A percentile compares a stretch with the other conserved stretches of the same genome.
These are phyloP conservation scores for Cataglyphis albicans DNA, from an alignment of 2,888 invertebrate species.

Conservation along the genomic window DNA sequence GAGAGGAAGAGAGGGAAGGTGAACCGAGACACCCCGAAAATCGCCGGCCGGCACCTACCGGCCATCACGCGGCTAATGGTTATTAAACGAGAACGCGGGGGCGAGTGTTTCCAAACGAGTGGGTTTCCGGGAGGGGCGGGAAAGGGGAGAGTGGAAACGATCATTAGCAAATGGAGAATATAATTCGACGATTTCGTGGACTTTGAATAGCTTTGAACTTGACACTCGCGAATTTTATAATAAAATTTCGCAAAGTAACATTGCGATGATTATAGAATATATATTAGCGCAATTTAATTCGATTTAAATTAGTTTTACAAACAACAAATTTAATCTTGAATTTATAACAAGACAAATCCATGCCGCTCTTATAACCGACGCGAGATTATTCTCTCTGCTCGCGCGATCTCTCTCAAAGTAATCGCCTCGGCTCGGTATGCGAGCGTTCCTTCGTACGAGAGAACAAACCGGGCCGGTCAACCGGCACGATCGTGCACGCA, in stretches of 20 bases:
- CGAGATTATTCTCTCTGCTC: conserved; percentile 2
- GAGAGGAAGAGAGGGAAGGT: neutral
- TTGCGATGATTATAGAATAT: no score
- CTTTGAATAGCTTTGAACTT: neutral
- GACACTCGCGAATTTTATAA: neutral
- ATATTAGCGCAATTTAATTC: neutral
- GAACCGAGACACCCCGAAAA: conserved; percentile 70
- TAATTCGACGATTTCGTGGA: conserved; percentile 36
- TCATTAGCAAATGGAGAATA: conserved; percentile 61
- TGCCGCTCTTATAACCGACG: conserved; percentile 11
- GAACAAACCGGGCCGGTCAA: conserved; percentile 76
- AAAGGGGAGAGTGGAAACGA: neutral
- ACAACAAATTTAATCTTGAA: neutral
- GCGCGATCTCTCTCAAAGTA: conserved; percentile 12
- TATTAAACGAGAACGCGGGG: conserved; percentile 77
- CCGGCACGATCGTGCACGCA: conserved; percentile 79
- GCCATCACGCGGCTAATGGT: conserved; percentile 78
- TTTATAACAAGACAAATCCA: neutral
- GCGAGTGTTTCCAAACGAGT: conserved; percentile 46
- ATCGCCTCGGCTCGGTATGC: conserved; percentile 6
- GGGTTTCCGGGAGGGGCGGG: neutral
- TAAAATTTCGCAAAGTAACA: neutral
- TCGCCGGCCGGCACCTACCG: conserved; percentile 67
- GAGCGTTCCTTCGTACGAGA: conserved; percentile 60
- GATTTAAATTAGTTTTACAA: neutral